Evolutionary conservation across 2,888 invertebrate species (phyloP).

Genomic region (Tortrix viridana): DNA sequence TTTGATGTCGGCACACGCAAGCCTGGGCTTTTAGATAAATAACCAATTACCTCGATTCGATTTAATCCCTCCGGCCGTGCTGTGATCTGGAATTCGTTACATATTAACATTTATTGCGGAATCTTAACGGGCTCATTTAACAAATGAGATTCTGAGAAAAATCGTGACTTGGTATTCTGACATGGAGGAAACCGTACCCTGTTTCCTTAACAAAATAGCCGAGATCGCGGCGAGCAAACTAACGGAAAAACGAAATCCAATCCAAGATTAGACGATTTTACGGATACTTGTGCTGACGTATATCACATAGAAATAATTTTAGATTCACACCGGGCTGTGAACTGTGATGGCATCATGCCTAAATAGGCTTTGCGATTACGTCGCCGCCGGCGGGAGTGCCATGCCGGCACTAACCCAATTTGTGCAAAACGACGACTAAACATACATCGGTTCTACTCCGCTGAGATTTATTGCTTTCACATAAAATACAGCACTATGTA

Average conservation of each 20-base stretch:
- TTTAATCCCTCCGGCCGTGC: slow-evolving; percentile 58
- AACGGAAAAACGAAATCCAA: slow-evolving; percentile 16
- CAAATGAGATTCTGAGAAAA: slow-evolving; percentile 31
- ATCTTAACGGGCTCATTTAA: slow-evolving; percentile 45
- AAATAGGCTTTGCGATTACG: slow-evolving; percentile 74
- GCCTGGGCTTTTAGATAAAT: slow-evolving; percentile 71
- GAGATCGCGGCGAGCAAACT: slow-evolving; percentile 7
- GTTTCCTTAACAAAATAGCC: slow-evolving; percentile 1
- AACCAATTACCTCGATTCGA: slow-evolving; percentile 75
- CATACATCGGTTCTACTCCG: slow-evolving; percentile 65
- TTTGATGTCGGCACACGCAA: slow-evolving; percentile 69
- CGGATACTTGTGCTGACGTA: slow-evolving; percentile 8
- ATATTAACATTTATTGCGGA: slow-evolving; percentile 42
- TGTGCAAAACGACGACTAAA: slow-evolving; percentile 72
- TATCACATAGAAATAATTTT: slow-evolving; percentile 65
- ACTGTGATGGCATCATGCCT: slow-evolving; percentile 68
- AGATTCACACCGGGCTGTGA: slow-evolving; percentile 66
- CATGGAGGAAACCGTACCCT: too few relatives aligned
- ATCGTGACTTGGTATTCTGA: neutral
- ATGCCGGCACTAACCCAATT: slow-evolving; percentile 76
- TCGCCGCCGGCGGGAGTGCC: slow-evolving; percentile 60
- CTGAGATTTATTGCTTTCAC: slow-evolving; percentile 69
- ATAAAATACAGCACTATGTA: slow-evolving; percentile 66
- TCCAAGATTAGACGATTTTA: slow-evolving; percentile 21
- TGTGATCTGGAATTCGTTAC: slow-evolving; percentile 55